These are phyloP conservation scores for Hyposmocoma kahamanoa DNA, from an alignment of 1,140 invertebrate genomes.

Conservation along the genomic window DNA sequence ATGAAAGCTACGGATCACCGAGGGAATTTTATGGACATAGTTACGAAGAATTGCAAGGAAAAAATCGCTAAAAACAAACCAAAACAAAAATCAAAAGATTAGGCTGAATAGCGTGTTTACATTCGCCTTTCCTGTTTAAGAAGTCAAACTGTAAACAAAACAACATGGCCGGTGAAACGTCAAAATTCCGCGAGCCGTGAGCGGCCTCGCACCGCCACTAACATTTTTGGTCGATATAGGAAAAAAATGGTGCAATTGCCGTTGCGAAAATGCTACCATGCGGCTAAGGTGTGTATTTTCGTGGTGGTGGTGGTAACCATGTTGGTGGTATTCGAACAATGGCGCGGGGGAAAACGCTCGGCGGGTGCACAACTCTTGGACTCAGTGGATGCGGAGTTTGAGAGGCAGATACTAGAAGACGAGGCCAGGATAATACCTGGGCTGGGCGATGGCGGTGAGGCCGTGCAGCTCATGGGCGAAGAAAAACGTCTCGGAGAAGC, in stretches of 20 bases:
- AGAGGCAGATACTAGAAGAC: conserved; percentile 48
- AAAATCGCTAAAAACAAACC: neutral
- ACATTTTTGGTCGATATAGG: too few species aligned
- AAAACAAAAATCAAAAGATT: conserved; percentile 14
- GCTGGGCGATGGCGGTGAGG: conserved; percentile 49
- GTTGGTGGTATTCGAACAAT: conserved; percentile 49
- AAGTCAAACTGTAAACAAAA: conserved; percentile 38
- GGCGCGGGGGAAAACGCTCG: conserved; percentile 47
- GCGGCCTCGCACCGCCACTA: neutral
- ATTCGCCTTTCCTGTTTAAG: conserved; percentile 48
- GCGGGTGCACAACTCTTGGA: conserved; percentile 28
- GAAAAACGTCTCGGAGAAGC: conserved; percentile 47
- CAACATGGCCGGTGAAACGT: conserved; percentile 27
- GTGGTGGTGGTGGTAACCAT: conserved; percentile 43
- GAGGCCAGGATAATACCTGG: conserved; percentile 51
- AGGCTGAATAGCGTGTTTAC: conserved; percentile 43
- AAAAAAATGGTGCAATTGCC: conserved; percentile 51
- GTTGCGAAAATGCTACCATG: conserved; percentile 52
- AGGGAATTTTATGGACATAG: too few species aligned
- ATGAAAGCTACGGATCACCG: too few species aligned
- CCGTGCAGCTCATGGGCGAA: conserved; percentile 38
- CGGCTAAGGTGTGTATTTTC: conserved; percentile 40
- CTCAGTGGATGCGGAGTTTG: conserved; percentile 33
- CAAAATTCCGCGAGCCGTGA: conserved; percentile 2
- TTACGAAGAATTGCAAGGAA: too few species aligned